Evolutionary conservation across 2,797 vertebrate genomes (phyloP), one percentile per base, ranked within the genome.

Genomic region (Podarcis siculus): DNA sequence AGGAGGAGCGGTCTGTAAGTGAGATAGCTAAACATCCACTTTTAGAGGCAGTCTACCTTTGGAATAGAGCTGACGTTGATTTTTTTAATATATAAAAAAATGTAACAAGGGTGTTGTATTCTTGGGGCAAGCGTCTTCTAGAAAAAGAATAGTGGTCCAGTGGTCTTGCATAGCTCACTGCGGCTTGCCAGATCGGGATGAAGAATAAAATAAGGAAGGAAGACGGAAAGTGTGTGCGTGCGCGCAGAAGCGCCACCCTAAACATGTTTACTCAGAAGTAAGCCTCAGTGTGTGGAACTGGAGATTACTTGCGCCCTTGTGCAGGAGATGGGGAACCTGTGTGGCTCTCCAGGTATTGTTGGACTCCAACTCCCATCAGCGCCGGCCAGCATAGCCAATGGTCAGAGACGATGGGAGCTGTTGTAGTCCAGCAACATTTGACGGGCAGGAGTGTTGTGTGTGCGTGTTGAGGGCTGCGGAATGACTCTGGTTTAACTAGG

Each of bases 201-300:
- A 13, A 32, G 42, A 49, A 32, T 10, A 17, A 12, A 45, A 72
- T 6, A 49, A 55, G 30, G 8, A 45, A 30, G 35, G 19, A 10
- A 23, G 61, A 25, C 4, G 58, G 5, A n/a, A 25, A 27, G 23
- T 7, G 17, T 1, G 7, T 5, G 23, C 0, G 42, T 0, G 32
- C 42, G 15, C 42, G 21, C 66, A 17, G 12, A 2, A 42, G 42
- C 6, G 61, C 21, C 17, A 64, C 61, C 19, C 27, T 27, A 32
- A 35, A 32, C 55, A 35, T 10, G n/a, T 61, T 25, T 25, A 55
- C 78, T 32, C n/a, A 10, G 55, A 32, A 61, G 55, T 61, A 80
- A n/a, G n/a, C 12, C 55, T 4, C 78, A 3, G 19, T 10, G n/a
- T 61, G 49, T 13, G 35, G 8, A 21, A 19, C 3, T 35, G 32